Base-by-base conservation (phyloP, 2,797 vertebrate species). In the Coregonus sp. region DNA sequence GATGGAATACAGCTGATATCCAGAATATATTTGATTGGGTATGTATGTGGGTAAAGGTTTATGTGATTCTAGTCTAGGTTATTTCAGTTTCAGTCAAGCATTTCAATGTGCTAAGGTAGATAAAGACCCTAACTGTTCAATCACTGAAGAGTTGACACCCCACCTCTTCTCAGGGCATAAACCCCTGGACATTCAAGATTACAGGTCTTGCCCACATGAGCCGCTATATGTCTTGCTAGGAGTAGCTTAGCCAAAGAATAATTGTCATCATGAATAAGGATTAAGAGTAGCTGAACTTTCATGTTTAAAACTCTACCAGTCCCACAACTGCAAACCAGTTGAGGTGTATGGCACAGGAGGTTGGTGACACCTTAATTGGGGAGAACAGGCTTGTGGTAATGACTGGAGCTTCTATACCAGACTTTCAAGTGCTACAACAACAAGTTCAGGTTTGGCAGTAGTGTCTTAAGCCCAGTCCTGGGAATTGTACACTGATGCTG, bases 361-460 rank as follows among this genome's bases (percentile, higher is more conserved):
- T 31, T 31, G 31, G 31, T 31, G 31, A 3, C 31, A 31, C 31
- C 31, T 31, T 31, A 31, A 31, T 31, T 31, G 31, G 31, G 1
- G 31, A 31, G 31, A 31, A 31, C 31, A 2, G 31, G 31, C 31
- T 31, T 31, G 31, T 31, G 31, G 31, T 31, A 31, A 31, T 31
- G 3, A 31, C 31, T 31, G 31, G 1, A 31, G 31, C 67, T 9
- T 75, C 80, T 35, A 18, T 75, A 15, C 69, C 54, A 63, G 1
- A 63, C 37, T 12, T n/a, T 65, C 7, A 70, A 40, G 73, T 29
- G 73, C 37, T 66, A 72, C 47, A 76, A 4, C 35, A 81, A 9
- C 65, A 65, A 65, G 2, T 18, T 78, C 51, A 61, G 51, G 11
- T 75, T 82, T 66, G 65, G 5, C 35, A 72, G 18, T 7, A 37